Conservation (phyloP, 1,140 invertebrate genomes). For the Scaptodrosophila lebanonensis region DNA sequence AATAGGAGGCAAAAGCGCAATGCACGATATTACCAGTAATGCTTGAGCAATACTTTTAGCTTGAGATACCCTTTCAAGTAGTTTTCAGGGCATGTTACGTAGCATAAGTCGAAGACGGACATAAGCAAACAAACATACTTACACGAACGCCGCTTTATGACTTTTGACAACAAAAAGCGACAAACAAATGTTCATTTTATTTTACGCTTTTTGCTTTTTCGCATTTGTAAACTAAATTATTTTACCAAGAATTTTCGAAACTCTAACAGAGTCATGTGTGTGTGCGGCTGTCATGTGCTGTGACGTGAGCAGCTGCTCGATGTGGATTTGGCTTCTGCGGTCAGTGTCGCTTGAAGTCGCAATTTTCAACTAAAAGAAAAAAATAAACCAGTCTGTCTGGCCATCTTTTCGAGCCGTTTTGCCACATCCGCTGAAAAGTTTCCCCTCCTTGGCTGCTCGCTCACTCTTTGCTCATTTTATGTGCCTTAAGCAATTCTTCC, state of each 20-base stretch:
- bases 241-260: slow-evolving; percentile 63
- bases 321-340: slow-evolving; percentile 14
- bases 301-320: slow-evolving; percentile 33
- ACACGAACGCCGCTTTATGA: no score
- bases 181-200: no score
- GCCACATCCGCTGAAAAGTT: slow-evolving; percentile 31
- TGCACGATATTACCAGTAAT: no score
- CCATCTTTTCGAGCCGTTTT: slow-evolving; percentile 51
- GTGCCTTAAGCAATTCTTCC: slow-evolving; percentile 59
- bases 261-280: slow-evolving; percentile 51
- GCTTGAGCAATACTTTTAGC: no score
- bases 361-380: slow-evolving; percentile 57
- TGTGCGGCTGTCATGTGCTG: slow-evolving; percentile 1
- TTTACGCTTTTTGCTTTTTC: slow-evolving; percentile 14
- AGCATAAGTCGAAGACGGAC: no score
- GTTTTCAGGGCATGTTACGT: no score
- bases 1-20: no score
- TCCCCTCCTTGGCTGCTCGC: slow-evolving; percentile 24
- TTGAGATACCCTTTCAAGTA: no score
- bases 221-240: slow-evolving; percentile 49
- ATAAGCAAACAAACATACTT: no score
- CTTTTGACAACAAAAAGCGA: no score
- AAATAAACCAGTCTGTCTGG: slow-evolving; percentile 69
- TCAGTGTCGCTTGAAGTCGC: slow-evolving; percentile 39
- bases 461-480: slow-evolving; percentile 41